A percentile compares a stretch with the other conserved stretches of the same genome.
These are phyloP conservation scores for Malthinus seriepunctatus DNA, from an alignment of 2,888 invertebrate species.

Conservation along the genomic window DNA sequence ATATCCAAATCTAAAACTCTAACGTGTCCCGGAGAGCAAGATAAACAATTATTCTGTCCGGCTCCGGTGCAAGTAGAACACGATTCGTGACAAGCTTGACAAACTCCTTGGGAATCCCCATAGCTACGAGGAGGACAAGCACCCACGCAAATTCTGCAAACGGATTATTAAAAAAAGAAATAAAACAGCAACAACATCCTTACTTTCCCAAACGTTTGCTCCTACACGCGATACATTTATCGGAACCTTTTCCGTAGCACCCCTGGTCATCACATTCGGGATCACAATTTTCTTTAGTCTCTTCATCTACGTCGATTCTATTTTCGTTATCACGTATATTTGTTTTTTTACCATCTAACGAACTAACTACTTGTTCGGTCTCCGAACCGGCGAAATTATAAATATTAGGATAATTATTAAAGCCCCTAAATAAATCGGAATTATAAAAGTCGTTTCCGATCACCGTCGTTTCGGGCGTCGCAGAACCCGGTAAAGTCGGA, in stretches of 20 bases:
- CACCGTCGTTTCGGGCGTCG: constrained; percentile 61
- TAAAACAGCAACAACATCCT: constrained; percentile 41
- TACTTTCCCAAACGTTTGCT: constrained; percentile 80
- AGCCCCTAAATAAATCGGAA: constrained; percentile 69
- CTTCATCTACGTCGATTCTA: constrained; percentile 45
- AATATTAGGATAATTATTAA: constrained; percentile 77
- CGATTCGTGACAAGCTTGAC: constrained; percentile 87
- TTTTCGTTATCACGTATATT: constrained; percentile 53
- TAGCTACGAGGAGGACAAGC: constrained; percentile 85
- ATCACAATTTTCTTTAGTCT: constrained; percentile 68
- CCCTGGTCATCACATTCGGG: constrained; percentile 84
- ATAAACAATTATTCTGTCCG: constrained; percentile 83
- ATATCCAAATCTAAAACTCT: constrained; percentile 83
- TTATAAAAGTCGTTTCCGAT: constrained; percentile 66
- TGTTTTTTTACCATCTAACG: constrained; percentile 70
- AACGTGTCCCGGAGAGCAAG: constrained; percentile 82
- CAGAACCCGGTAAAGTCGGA: constrained; percentile 67
- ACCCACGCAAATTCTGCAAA: constrained; percentile 77
- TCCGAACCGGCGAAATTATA: constrained; percentile 79
- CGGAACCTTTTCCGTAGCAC: constrained; percentile 83
- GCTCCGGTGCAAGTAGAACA: constrained; percentile 89
- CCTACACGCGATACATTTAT: constrained; percentile 82
- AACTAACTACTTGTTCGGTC: constrained; percentile 74
- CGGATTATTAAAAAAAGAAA: background rate
- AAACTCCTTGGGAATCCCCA: constrained; percentile 77